Conservation (phyloP, 2,797 vertebrate species). For the Trichosurus vulpecula region DNA sequence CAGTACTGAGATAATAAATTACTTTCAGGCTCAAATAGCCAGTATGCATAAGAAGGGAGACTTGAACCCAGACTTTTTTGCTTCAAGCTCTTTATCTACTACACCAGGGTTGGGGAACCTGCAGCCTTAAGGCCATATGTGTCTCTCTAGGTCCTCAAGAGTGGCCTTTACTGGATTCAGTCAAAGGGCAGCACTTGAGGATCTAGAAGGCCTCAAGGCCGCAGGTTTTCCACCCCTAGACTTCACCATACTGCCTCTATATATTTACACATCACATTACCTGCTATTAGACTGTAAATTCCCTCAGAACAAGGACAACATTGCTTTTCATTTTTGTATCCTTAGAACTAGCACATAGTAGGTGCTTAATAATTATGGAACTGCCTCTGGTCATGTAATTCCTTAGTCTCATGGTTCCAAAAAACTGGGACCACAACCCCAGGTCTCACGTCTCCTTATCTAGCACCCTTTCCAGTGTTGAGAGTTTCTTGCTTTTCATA, state of each 20-base stretch:
- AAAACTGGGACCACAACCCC: background rate
- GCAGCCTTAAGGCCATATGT: too few species aligned
- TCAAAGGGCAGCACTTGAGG: too few species aligned
- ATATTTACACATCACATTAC: background rate
- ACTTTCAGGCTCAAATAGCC: background rate
- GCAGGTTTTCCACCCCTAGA: too few species aligned
- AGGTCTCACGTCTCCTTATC: background rate
- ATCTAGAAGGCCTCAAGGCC: too few species aligned
- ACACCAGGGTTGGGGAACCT: background rate
- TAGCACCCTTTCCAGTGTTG: background rate
- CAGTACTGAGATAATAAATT: background rate
- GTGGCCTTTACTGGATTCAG: too few species aligned
- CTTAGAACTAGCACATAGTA: background rate
- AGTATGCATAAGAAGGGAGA: background rate
- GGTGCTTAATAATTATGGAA: background rate
- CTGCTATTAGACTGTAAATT: background rate
- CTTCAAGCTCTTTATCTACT: background rate
- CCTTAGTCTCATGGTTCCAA: background rate
- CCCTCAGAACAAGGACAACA: background rate
- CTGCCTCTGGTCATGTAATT: background rate
- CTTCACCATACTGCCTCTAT: background rate
- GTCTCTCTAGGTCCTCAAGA: too few species aligned
- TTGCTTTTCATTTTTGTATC: background rate
- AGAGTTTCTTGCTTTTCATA: background rate
- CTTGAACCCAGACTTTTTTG: background rate